Percentiles rank a stretch among this genome's conserved stretches.
Conservation (phyloP, 2,888 invertebrate species). For the Noctua fimbriata region DNA sequence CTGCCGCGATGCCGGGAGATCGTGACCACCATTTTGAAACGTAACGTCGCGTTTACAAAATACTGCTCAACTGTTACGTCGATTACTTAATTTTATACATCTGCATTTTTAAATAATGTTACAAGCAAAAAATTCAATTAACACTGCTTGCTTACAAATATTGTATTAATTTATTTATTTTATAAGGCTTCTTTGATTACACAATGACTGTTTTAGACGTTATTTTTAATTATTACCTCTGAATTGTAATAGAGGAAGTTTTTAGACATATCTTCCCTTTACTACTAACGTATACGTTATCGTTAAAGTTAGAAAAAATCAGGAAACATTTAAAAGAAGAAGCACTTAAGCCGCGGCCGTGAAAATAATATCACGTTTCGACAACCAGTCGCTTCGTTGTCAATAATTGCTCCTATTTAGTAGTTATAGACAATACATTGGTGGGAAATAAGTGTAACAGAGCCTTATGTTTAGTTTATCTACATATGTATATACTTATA, state of each 20-base stretch:
- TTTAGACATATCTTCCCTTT: constrained; percentile 63
- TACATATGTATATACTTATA: constrained; percentile 40
- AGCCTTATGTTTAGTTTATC: constrained; percentile 51
- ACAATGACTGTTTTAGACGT: constrained; percentile 54
- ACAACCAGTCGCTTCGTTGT: constrained; percentile 65
- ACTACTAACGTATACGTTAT: constrained; percentile 44
- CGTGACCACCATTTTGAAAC: constrained; percentile 65
- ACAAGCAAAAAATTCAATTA: constrained; percentile 41
- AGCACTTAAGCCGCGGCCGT: constrained; percentile 80
- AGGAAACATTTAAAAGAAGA: constrained; percentile 76
- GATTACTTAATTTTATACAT: constrained; percentile 16
- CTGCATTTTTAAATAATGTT: constrained; percentile 13
- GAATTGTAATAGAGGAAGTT: constrained; percentile 64
- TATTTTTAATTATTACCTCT: constrained; percentile 56
- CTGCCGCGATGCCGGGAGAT: constrained; percentile 38
- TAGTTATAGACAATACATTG: constrained; percentile 49
- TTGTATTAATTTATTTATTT: constrained; percentile 33
- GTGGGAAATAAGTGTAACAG: constrained; percentile 50
- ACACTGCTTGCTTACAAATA: constrained; percentile 22
- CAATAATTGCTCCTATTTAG: constrained; percentile 69
- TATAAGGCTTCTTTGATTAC: constrained; percentile 37
- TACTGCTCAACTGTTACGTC: constrained; percentile 20
- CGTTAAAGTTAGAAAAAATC: constrained; percentile 60
- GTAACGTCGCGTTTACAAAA: constrained; percentile 56
- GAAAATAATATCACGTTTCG: constrained; percentile 77